Percentiles rank a stretch among this genome's conserved stretches.
These are phyloP conservation scores for Eolophus roseicapilla DNA, from an alignment of 2,113 vertebrate genomes.

Conservation along the genomic window DNA sequence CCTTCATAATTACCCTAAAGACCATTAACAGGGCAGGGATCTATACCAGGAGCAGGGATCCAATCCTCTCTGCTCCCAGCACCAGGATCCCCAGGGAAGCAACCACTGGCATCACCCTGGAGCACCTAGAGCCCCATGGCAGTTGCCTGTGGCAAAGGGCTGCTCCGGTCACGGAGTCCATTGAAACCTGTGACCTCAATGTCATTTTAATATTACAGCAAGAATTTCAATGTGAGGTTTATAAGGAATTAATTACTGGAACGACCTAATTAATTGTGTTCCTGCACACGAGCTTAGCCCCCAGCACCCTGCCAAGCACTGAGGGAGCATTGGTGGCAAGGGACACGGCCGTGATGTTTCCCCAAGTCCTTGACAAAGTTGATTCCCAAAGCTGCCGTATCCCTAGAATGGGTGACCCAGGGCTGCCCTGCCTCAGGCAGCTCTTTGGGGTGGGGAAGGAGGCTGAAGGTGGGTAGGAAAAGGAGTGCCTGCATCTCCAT, in stretches of 20 bases:
- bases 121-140: neutral
- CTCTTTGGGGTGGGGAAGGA: neutral
- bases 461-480: neutral
- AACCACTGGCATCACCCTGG: neutral
- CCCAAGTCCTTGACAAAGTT: neutral
- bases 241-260: conserved; percentile 58
- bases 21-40: conserved; percentile 57
- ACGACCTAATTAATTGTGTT: conserved; percentile 57
- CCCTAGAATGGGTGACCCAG: neutral
- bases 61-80: neutral
- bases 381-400: neutral
- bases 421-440: neutral
- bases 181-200: neutral
- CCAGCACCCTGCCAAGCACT: neutral
- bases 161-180: fast-evolving
- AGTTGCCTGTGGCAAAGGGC: neutral
- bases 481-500: fast-evolving
- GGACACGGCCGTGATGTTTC: neutral
- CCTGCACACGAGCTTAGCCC: neutral
- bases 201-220: neutral
- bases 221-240: neutral
- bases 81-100: neutral
- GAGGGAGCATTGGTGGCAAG: neutral
- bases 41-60: neutral
- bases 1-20: conserved; percentile 67